Conservation (phyloP, 2,797 vertebrate species). For the Myripristis murdjan region DNA sequence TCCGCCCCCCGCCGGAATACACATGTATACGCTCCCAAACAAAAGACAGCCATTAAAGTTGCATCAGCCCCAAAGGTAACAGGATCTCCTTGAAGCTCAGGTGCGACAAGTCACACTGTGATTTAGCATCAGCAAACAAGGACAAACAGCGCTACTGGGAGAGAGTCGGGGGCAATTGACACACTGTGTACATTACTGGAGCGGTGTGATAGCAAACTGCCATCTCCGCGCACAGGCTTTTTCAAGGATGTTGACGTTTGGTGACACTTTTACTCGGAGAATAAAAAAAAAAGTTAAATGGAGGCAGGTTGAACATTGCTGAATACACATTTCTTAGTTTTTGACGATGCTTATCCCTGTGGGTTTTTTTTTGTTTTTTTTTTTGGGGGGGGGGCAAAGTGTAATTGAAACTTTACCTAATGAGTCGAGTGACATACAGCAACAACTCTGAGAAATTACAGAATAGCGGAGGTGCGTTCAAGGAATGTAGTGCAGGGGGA, state of each 20-base stretch:
- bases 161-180: constrained; percentile 25
- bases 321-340: constrained; percentile 4
- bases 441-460: constrained; percentile 29
- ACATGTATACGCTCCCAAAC: constrained; percentile 61
- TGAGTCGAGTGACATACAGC: neutral
- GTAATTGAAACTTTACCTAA: constrained; percentile 18
- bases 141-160: constrained; percentile 28
- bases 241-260: constrained; percentile 31
- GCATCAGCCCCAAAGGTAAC: constrained; percentile 65
- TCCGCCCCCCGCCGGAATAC: constrained; percentile 34
- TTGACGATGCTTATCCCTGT: no score
- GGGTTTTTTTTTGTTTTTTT: neutral
- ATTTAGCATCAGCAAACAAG: constrained; percentile 71
- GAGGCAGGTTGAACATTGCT: constrained; percentile 13
- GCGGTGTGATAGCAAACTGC: constrained; percentile 47
- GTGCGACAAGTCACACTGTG: constrained; percentile 70
- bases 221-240: constrained; percentile 25
- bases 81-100: constrained; percentile 76
- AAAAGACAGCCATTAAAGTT: constrained; percentile 67
- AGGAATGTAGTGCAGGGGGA: constrained; percentile 17
- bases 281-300: neutral
- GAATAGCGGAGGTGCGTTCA: neutral
- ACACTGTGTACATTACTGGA: constrained; percentile 6
- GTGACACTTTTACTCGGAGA: constrained; percentile 44
- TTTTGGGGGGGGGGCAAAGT: neutral